Conservation (phyloP, 2,113 vertebrate genomes). For the Scortum barcoo region DNA sequence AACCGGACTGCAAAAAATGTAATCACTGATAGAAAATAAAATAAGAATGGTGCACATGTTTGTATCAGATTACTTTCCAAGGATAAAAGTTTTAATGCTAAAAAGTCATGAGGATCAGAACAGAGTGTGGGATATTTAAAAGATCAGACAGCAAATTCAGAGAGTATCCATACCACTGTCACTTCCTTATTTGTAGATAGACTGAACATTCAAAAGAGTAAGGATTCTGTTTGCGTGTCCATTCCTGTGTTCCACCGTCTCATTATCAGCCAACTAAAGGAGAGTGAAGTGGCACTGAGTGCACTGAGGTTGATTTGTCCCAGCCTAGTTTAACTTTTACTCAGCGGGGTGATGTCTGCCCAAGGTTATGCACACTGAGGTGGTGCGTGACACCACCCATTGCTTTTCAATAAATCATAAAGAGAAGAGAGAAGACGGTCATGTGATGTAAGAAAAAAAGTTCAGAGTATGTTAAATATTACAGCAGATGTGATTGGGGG, state of each 20-base stretch:
- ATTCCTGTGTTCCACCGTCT: neutral
- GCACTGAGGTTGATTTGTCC: conserved; percentile 15
- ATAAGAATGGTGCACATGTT: neutral
- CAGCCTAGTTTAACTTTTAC: conserved; percentile 16
- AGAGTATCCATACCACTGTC: too few relatives aligned
- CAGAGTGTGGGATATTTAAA: neutral
- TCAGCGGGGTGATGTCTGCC: conserved; percentile 26
- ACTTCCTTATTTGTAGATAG: neutral
- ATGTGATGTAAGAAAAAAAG: neutral
- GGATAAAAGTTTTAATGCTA: too few relatives aligned
- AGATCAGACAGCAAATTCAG: neutral
- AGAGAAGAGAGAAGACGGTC: neutral
- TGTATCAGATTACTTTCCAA: neutral
- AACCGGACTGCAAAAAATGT: neutral
- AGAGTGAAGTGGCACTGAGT: conserved; percentile 11
- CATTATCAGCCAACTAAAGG: conserved; percentile 19
- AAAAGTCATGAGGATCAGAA: too few relatives aligned
- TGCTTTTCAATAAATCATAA: conserved; percentile 46
- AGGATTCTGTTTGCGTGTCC: neutral
- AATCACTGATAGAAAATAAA: neutral
- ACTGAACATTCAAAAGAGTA: neutral
- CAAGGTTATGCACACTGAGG: conserved; percentile 29
- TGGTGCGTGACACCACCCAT: conserved; percentile 35
- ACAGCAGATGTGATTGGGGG: conserved; percentile 5
- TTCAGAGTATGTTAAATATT: neutral